Conservation (phyloP, 2,888 invertebrate species). For the Lomographa bimaculata region DNA sequence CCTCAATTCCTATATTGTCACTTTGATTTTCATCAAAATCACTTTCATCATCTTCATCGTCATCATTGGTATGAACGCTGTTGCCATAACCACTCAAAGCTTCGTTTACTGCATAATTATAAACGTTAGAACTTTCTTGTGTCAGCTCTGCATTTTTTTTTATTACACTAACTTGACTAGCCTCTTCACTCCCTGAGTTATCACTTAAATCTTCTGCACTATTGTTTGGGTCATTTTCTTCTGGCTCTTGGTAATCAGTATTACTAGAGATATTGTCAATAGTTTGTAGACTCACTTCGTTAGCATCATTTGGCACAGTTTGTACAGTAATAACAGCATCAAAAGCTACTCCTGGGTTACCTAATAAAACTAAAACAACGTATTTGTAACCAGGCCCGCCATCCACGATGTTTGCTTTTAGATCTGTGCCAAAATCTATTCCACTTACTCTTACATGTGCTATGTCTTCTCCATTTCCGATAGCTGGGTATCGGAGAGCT, state of each 20-base stretch:
- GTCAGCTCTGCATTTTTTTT: constrained; percentile 46
- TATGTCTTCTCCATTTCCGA: constrained; percentile 62
- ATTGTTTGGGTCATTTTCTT: constrained; percentile 40
- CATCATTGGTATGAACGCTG: constrained; percentile 14
- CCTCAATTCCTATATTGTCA: constrained; percentile 2
- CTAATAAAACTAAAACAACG: constrained; percentile 66
- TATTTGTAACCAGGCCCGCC: constrained; percentile 76
- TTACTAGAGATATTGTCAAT: constrained; percentile 28
- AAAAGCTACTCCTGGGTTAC: constrained; percentile 61
- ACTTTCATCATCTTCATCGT: constrained; percentile 15
- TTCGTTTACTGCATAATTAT: constrained; percentile 49
- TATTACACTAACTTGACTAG: constrained; percentile 33
- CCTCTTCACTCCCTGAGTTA: constrained; percentile 39
- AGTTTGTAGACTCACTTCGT: constrained; percentile 20
- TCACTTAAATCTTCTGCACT: constrained; percentile 53
- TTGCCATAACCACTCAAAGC: constrained; percentile 26
- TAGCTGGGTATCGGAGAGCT: constrained; percentile 69
- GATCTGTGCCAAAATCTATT: constrained; percentile 70
- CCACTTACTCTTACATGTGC: constrained; percentile 71
- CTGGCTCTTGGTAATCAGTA: constrained; percentile 27
- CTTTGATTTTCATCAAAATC: constrained; percentile 4
- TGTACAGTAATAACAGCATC: constrained; percentile 70
- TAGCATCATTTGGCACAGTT: constrained; percentile 45
- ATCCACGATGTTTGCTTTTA: constrained; percentile 69
- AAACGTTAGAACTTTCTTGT: constrained; percentile 57